Evolutionary conservation across 2,888 invertebrate genomes (phyloP).

Genomic region (Belgica antarctica): DNA sequence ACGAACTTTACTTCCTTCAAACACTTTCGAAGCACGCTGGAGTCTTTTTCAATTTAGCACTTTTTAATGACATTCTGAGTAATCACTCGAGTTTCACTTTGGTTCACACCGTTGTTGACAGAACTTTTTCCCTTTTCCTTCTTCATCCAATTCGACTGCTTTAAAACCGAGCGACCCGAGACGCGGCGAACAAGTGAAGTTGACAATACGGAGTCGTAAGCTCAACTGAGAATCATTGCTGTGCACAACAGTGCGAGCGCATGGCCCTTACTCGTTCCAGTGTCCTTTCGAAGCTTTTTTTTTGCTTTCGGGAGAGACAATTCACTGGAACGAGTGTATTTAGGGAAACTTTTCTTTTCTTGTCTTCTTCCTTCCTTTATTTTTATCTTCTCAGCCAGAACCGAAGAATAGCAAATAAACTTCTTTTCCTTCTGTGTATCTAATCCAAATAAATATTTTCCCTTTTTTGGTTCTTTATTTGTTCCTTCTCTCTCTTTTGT

Average conservation of each 20-base stretch:
- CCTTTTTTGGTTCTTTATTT: not conserved
- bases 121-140: not conserved
- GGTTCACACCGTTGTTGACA: too few species aligned
- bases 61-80: not conserved
- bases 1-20: not conserved
- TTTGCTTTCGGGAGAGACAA: not conserved
- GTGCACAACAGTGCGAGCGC: not conserved
- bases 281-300: not conserved
- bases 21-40: not conserved
- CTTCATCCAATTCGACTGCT: constrained; percentile 14
- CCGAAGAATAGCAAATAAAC: constrained; percentile 4
- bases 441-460: not conserved
- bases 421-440: not conserved
- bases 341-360: not conserved
- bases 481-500: too few species aligned
- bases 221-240: too few species aligned
- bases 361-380: not conserved
- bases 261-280: not conserved
- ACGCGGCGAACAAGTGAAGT: not conserved
- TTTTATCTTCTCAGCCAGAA: not conserved
- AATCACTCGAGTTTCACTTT: too few species aligned
- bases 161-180: not conserved
- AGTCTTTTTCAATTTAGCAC: not conserved
- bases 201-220: not conserved
- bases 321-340: not conserved